These are phyloP conservation scores for Agonopterix heracliana DNA, from an alignment of 2,888 invertebrate species.

Conservation along the genomic window DNA sequence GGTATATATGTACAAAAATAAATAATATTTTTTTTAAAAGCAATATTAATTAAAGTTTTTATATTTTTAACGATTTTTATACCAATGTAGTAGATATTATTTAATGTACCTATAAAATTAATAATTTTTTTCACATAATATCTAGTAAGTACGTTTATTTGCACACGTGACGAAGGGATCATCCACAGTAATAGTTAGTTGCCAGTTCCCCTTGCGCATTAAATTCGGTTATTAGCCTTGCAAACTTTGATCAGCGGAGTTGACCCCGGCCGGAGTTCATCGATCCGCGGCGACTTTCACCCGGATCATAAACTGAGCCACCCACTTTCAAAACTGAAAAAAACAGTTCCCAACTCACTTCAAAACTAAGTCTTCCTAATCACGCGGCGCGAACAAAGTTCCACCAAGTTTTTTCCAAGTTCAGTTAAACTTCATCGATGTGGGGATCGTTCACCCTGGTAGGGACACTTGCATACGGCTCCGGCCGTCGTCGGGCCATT, in stretches of 20 bases:
- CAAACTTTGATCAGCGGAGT: conserved; percentile 67
- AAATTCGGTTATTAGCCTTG: conserved; percentile 70
- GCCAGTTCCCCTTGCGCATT: conserved; percentile 53
- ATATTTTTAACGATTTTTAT: too few species aligned
- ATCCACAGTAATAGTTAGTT: conserved; percentile 9
- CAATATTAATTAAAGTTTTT: too few species aligned
- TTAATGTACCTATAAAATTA: too few species aligned
- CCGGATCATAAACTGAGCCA: conserved; percentile 75
- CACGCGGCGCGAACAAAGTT: conserved; percentile 72
- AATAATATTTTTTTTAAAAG: too few species aligned
- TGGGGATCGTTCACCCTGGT: conserved; percentile 71
- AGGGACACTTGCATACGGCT: conserved; percentile 73
- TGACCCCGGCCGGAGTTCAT: conserved; percentile 73
- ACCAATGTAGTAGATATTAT: too few species aligned
- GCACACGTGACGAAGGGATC: too few species aligned
- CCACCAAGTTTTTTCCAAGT: conserved; percentile 71
- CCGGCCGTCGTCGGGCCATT: conserved; percentile 51
- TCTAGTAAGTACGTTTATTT: too few species aligned
- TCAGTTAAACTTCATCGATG: conserved; percentile 72
- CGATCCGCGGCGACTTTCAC: conserved; percentile 64
- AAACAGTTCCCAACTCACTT: conserved; percentile 71
- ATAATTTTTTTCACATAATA: too few species aligned
- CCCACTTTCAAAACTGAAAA: conserved; percentile 74
- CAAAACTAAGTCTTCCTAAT: conserved; percentile 76
- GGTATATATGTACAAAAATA: too few species aligned